A percentile compares a stretch with the other conserved stretches of the same genome.
phyloP scores from a whole-genome alignment of 2,888 invertebrate genomes.

The Hipparchia sbordonii region DNA sequence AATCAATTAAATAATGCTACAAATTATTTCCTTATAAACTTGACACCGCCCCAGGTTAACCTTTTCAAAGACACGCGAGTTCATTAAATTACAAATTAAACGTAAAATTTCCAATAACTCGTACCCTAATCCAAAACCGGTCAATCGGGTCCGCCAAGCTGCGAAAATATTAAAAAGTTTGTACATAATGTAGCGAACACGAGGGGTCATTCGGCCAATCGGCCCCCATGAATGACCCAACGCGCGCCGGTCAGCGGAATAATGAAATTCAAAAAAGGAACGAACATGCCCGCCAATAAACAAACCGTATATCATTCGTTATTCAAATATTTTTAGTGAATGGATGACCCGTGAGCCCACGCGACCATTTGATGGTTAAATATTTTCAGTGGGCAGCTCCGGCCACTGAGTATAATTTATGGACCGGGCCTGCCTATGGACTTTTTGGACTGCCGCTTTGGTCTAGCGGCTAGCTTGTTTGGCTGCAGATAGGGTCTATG shows the following conservation, averaged over 20 bases:
- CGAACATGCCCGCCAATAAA: slow-evolving; percentile 80
- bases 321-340: slow-evolving; percentile 77
- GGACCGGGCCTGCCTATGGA: slow-evolving; percentile 47
- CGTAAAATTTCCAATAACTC: slow-evolving; percentile 76
- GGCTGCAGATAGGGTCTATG: too few relatives aligned
- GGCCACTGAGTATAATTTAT: slow-evolving; percentile 72
- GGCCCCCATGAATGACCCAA: slow-evolving; percentile 69
- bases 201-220: slow-evolving; percentile 69
- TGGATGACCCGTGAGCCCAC: slow-evolving; percentile 80
- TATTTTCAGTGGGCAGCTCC: slow-evolving; percentile 76
- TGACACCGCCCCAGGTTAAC: slow-evolving; percentile 59
- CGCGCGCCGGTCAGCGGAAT: slow-evolving; percentile 73
- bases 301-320: slow-evolving; percentile 82
- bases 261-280: slow-evolving; percentile 77
- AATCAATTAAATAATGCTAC: neutral
- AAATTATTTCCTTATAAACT: slow-evolving; percentile 3
- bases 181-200: slow-evolving; percentile 70
- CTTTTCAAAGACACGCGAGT: slow-evolving; percentile 70
- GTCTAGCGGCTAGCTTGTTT: too few relatives aligned
- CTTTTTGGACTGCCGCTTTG: too few relatives aligned
- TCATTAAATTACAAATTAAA: slow-evolving; percentile 75
- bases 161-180: slow-evolving; percentile 74
- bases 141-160: slow-evolving; percentile 63
- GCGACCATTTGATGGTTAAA: slow-evolving; percentile 79
- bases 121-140: slow-evolving; percentile 57